A percentile compares a stretch with the other conserved stretches of the same genome.
Conservation (phyloP, 2,888 invertebrate species). For the Belgica antarctica region DNA sequence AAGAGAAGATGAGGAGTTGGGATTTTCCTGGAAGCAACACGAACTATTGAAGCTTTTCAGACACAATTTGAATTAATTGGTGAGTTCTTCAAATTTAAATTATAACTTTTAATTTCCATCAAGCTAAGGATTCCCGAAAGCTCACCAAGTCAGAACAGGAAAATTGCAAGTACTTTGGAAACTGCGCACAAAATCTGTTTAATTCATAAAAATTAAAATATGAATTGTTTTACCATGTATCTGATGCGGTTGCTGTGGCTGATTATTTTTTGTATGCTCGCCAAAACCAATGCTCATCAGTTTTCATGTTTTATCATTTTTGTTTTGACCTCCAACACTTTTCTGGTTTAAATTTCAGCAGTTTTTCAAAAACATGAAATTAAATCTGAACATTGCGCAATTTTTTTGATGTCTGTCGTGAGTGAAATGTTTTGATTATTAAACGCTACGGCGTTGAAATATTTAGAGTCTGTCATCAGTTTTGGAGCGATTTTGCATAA, state of each 20-base stretch:
- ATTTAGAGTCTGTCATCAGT: neutral
- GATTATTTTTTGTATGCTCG: slow-evolving; percentile 7
- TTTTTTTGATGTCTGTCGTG: neutral
- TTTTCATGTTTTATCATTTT: slow-evolving; percentile 12
- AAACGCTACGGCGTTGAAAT: neutral
- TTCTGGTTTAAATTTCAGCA: neutral
- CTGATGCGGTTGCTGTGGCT: slow-evolving; percentile 33
- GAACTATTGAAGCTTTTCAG: too few species aligned
- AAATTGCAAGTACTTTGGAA: too few species aligned
- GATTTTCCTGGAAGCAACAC: neutral
- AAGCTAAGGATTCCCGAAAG: too few species aligned
- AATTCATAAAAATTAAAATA: slow-evolving; percentile 33
- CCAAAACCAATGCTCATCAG: slow-evolving; percentile 22
- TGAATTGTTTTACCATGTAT: slow-evolving; percentile 31
- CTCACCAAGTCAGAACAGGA: too few species aligned
- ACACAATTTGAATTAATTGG: too few species aligned
- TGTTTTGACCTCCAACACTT: neutral
- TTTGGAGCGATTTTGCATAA: neutral
- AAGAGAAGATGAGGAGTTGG: too few species aligned
- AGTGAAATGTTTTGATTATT: slow-evolving; percentile 4
- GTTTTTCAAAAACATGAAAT: neutral
- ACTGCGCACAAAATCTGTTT: neutral
- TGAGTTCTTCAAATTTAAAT: too few species aligned
- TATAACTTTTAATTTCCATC: too few species aligned
- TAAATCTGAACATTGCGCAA: too few species aligned